Conservation (phyloP, 1,140 invertebrate genomes). For the Coptotermes formosanus region DNA sequence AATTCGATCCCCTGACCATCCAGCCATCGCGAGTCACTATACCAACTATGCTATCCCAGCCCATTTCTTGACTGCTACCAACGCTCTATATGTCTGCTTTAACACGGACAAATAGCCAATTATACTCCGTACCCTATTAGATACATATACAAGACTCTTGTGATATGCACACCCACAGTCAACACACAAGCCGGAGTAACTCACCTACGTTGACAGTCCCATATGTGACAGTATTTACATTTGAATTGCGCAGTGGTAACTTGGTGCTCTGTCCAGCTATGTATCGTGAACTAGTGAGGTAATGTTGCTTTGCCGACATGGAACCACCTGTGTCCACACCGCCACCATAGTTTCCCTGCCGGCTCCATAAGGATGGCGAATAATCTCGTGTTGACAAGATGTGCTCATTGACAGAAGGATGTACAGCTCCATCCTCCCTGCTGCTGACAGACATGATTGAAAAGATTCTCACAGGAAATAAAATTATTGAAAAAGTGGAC, state of each 20-base stretch:
- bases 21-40: no score
- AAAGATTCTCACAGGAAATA: no score
- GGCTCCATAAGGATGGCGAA: background rate
- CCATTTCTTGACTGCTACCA: no score
- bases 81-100: no score
- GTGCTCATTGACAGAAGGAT: background rate
- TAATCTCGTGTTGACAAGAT: background rate
- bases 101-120: no score
- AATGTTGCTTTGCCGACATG: slow-evolving; percentile 59
- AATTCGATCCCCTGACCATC: no score
- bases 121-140: no score
- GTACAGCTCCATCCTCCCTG: background rate
- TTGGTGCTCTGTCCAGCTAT: slow-evolving; percentile 54
- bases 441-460: background rate
- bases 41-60: no score
- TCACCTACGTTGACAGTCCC: slow-evolving; percentile 38
- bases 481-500: no score
- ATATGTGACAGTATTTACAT: slow-evolving; percentile 40
- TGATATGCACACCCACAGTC: no score
- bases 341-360: slow-evolving; percentile 5
- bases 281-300: slow-evolving; percentile 59
- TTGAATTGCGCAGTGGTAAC: slow-evolving; percentile 47
- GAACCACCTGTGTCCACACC: slow-evolving; percentile 41
- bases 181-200: background rate
- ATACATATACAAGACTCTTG: no score